Evolutionary conservation across 2,888 invertebrate genomes (phyloP).

Genomic region (Andrena chrysosceles): DNA sequence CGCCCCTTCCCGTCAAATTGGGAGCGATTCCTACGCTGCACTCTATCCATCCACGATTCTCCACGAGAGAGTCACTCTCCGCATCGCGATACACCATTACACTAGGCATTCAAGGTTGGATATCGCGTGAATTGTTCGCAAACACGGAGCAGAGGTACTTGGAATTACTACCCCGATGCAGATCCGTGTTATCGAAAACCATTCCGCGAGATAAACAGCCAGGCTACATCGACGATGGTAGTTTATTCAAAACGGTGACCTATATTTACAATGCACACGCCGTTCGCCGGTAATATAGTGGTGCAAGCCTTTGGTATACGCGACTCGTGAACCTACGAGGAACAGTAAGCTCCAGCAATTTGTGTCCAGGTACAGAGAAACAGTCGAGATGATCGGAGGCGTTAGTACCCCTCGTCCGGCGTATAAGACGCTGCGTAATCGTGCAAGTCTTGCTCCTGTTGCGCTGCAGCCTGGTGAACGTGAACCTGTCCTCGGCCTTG

Average conservation of each 20-base stretch:
- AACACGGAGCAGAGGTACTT: neutral
- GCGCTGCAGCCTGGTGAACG: constrained; percentile 37
- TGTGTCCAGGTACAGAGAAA: constrained; percentile 36
- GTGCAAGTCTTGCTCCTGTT: constrained; percentile 43
- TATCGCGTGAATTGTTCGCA: neutral
- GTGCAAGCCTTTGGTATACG: constrained; percentile 52
- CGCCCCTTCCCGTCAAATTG: constrained; percentile 34
- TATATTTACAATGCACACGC: constrained; percentile 33
- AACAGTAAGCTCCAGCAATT: constrained; percentile 1
- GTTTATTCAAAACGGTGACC: constrained; percentile 28
- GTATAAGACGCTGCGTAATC: constrained; percentile 49
- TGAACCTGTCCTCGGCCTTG: constrained; percentile 72
- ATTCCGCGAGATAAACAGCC: neutral
- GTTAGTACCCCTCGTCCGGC: constrained; percentile 42
- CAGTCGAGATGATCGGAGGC: neutral
- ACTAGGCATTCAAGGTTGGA: neutral
- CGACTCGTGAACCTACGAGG: neutral
- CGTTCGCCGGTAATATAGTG: neutral
- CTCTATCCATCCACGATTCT: neutral
- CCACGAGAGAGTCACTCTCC: neutral
- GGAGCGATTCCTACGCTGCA: constrained; percentile 27
- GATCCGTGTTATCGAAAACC: neutral
- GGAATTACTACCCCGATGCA: neutral
- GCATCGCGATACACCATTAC: neutral
- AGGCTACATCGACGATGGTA: neutral